Conservation (phyloP, 2,113 vertebrate genomes). For the Notothenia coriiceps region DNA sequence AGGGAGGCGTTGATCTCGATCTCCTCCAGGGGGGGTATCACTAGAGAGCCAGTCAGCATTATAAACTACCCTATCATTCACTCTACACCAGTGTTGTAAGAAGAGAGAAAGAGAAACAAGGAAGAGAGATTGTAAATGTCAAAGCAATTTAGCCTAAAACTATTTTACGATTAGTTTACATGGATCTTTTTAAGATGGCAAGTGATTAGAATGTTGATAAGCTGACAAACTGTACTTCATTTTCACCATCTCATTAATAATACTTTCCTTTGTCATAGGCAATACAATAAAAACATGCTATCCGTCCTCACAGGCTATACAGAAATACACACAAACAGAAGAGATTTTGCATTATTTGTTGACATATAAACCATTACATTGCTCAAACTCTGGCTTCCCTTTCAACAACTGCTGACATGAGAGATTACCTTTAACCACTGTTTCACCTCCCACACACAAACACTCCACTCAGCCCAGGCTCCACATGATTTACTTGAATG, state of each 20-base stretch:
- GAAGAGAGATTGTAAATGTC: conserved; percentile 27
- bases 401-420: conserved; percentile 59
- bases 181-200: conserved; percentile 28
- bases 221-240: conserved; percentile 17
- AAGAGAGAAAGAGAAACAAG: conserved; percentile 11
- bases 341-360: conserved; percentile 51
- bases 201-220: conserved; percentile 20
- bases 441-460: conserved; percentile 34
- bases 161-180: conserved; percentile 45
- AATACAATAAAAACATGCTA: background rate
- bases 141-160: conserved; percentile 13
- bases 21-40: too few relatives aligned
- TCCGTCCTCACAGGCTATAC: conserved; percentile 16
- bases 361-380: conserved; percentile 54
- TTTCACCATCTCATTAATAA: conserved; percentile 42
- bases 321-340: conserved; percentile 33
- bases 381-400: conserved; percentile 32
- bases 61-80: conserved; percentile 62
- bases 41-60: conserved; percentile 62
- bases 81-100: conserved; percentile 52
- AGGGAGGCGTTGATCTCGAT: too few relatives aligned
- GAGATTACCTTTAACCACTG: conserved; percentile 33
- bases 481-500: conserved; percentile 55
- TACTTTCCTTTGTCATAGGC: conserved; percentile 16
- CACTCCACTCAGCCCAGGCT: conserved; percentile 32